Evolutionary conservation across 2,113 vertebrate species (phyloP).

Genomic region (Engystomops pustulosus): DNA sequence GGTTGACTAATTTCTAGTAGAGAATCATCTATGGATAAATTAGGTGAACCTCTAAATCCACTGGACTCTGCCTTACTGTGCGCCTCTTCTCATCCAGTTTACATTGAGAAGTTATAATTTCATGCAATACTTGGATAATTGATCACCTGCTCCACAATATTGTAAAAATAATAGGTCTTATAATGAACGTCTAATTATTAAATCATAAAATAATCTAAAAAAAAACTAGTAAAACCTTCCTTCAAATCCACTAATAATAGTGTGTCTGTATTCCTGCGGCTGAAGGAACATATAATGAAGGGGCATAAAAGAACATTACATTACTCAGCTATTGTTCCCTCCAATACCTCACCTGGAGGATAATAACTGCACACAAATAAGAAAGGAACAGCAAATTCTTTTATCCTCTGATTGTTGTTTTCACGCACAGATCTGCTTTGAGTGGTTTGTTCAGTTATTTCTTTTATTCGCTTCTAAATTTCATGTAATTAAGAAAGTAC

Average conservation of each 20-base stretch:
- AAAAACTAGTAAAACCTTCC: background rate
- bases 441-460: conserved; percentile 22
- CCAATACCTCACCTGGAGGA: conserved; percentile 22
- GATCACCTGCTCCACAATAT: background rate
- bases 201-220: background rate
- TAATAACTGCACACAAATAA: conserved; percentile 26
- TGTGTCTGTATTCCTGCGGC: background rate
- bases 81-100: background rate
- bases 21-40: too few relatives aligned
- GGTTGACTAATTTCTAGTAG: too few relatives aligned
- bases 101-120: background rate
- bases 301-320: conserved; percentile 8
- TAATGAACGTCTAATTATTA: background rate
- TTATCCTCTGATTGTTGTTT: conserved; percentile 38
- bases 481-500: background rate
- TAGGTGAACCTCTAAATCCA: background rate
- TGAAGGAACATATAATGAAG: conserved; percentile 33
- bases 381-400: conserved; percentile 16
- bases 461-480: conserved; percentile 1
- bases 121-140: background rate
- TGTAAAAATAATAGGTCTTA: background rate
- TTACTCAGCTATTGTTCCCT: conserved; percentile 28
- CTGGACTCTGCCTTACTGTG: background rate
- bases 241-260: background rate
- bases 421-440: background rate